Percentiles rank a stretch among this genome's conserved stretches.
These are phyloP conservation scores for Globia sparganii DNA, from an alignment of 2,888 invertebrate genomes.

Conservation along the genomic window DNA sequence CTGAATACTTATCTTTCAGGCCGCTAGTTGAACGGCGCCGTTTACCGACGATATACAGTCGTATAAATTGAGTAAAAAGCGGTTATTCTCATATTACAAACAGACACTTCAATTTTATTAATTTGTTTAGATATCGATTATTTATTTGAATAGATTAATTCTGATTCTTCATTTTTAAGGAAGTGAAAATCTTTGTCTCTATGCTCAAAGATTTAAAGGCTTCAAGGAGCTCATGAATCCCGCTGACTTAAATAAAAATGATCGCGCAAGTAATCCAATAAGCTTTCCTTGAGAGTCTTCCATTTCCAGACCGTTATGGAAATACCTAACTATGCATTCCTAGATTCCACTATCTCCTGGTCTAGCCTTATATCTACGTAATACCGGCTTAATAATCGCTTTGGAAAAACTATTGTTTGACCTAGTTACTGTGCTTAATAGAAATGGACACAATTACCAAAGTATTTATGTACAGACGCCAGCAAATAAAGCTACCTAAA, in stretches of 20 bases:
- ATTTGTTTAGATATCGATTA: too few relatives aligned
- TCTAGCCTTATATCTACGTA: constrained; percentile 11
- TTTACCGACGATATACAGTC: too few relatives aligned
- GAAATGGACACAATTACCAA: neutral
- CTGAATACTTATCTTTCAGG: too few relatives aligned
- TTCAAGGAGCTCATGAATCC: neutral
- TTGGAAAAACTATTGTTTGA: constrained; percentile 24
- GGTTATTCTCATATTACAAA: too few relatives aligned
- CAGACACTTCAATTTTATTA: too few relatives aligned
- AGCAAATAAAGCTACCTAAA: too few relatives aligned
- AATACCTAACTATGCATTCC: constrained; percentile 22
- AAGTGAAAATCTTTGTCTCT: neutral
- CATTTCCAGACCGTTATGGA: constrained; percentile 34
- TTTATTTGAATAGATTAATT: neutral
- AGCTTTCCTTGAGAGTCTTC: constrained; percentile 4
- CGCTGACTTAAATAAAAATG: constrained; percentile 5
- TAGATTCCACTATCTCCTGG: neutral
- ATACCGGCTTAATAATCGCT: constrained; percentile 33
- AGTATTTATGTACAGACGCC: too few relatives aligned
- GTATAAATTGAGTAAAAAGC: too few relatives aligned
- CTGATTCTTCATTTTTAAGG: neutral
- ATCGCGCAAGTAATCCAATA: constrained; percentile 21
- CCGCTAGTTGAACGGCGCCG: too few relatives aligned
- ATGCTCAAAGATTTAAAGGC: neutral
- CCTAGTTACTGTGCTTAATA: constrained; percentile 11